Evolutionary conservation across 2,113 vertebrate species (phyloP), one percentile per base, ranked within the genome.

Genomic region (Eudorcas thomsonii): DNA sequence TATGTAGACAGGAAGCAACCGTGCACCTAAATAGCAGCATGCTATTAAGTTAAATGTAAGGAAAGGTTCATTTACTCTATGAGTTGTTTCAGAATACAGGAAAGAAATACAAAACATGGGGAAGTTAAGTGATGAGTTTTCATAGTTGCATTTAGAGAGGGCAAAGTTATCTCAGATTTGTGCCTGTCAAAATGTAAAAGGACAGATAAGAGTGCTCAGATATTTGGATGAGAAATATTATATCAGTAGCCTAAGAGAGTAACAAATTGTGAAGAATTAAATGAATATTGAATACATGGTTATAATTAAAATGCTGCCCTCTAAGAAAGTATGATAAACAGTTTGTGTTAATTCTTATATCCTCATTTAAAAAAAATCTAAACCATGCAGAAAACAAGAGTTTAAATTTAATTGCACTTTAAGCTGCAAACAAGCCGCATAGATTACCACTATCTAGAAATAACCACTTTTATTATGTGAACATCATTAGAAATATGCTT

Each of bases 21-120:
- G 9, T 25, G 13, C 13, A n/a, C 82, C 94, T 91, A 89, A 28
- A 77, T 55, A 71, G 25, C 19, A 52, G 39, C 59, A 60, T n/a
- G 48, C 78, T 89, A 23, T 96, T 97, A 84, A 91, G 39, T 55
- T 94, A 90, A 95, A 52, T 23, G 55, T 52, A 89, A 90, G 30
- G 30, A 92, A 94, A 21, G 0, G 19, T 28, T 96, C 71, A 64
- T 78, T 71, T 88, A 71, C 6, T 96, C 26, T 48, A 36, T 8
- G 5, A 45, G 17, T 85, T 96, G 25, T 48, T 94, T 93, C 88
- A 7, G 8, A 95, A 78, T 30, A 54, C 54, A 54, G 25, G 52
- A 83, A 91, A 88, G 60, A 84, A 57, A 64, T 25, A 81, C 6
- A 95, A 94, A 67, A 36, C 9, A 14, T 13, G 5, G 9, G 36